Percentiles rank a stretch among this genome's conserved stretches.
These are phyloP conservation scores for Mohoua ochrocephala DNA, from an alignment of 2,113 vertebrate species.

Conservation along the genomic window DNA sequence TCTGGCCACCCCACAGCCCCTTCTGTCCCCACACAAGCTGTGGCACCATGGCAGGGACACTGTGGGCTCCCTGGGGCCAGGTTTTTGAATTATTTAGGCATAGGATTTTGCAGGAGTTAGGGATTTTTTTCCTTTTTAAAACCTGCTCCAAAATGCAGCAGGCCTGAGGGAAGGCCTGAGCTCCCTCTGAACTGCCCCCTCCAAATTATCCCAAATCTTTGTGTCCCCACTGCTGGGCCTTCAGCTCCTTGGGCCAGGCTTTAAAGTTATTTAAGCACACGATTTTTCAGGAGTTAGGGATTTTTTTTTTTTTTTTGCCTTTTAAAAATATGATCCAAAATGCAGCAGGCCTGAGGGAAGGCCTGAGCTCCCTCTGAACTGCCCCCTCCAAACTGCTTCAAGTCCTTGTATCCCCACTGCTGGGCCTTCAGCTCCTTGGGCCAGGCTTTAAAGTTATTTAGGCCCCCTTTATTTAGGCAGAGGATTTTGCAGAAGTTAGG, in stretches of 20 bases:
- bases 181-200: too few species aligned
- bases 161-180: neutral
- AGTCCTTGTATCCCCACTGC: neutral
- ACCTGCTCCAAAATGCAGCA: neutral
- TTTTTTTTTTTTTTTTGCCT: too few species aligned
- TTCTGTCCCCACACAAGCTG: neutral
- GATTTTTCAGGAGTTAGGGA: neutral
- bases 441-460: neutral
- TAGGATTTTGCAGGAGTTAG: neutral
- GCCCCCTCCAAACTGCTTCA: neutral
- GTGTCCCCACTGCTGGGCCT: fast-evolving
- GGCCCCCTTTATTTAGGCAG: neutral
- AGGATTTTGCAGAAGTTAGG: fast-evolving
- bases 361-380: neutral
- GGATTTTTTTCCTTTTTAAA: neutral
- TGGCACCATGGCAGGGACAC: neutral
- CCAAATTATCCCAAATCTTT: fast-evolving
- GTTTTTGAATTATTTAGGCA: neutral
- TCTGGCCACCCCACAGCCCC: neutral
- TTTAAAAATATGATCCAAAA: neutral
- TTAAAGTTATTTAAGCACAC: neutral
- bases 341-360: neutral
- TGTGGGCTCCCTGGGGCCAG: too few species aligned
- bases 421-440: neutral
- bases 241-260: neutral